Evolutionary conservation across 2,113 vertebrate species (phyloP).

Genomic region (Zosterops borbonicus): DNA sequence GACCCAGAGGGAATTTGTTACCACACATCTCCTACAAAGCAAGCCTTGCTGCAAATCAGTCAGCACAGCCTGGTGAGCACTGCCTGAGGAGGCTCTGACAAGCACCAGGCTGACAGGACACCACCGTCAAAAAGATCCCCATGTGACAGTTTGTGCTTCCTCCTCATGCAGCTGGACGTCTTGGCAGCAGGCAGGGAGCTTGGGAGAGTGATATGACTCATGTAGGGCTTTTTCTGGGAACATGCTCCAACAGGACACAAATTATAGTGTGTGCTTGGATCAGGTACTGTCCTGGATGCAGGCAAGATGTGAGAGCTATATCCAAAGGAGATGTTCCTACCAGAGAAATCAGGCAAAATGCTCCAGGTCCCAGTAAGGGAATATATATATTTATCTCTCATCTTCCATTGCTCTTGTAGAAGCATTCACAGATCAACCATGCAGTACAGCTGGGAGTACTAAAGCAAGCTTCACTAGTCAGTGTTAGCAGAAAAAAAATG

Average conservation of each 20-base stretch:
- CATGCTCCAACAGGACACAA: neutral
- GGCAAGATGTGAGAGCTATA: neutral
- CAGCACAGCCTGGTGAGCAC: neutral
- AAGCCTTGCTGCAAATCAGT: neutral
- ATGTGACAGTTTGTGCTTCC: slow-evolving; percentile 3
- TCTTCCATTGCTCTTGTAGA: neutral
- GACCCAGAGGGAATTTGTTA: slow-evolving; percentile 40
- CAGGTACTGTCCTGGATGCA: neutral
- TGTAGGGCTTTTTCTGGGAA: slow-evolving; percentile 4
- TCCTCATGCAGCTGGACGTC: neutral
- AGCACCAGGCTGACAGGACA: neutral
- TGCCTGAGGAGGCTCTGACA: neutral
- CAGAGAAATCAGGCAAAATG: neutral
- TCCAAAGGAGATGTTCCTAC: neutral
- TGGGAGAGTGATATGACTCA: neutral
- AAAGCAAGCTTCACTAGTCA: neutral
- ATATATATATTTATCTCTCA: neutral
- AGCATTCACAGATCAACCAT: neutral
- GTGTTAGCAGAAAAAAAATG: neutral
- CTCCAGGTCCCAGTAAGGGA: neutral
- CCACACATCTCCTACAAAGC: neutral
- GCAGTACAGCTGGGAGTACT: neutral
- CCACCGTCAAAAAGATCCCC: neutral
- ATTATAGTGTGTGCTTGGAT: neutral
- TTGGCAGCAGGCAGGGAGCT: slow-evolving; percentile 3